phyloP scores from a whole-genome alignment of 2,888 invertebrate species.

The Eristalis arbustorum region DNA sequence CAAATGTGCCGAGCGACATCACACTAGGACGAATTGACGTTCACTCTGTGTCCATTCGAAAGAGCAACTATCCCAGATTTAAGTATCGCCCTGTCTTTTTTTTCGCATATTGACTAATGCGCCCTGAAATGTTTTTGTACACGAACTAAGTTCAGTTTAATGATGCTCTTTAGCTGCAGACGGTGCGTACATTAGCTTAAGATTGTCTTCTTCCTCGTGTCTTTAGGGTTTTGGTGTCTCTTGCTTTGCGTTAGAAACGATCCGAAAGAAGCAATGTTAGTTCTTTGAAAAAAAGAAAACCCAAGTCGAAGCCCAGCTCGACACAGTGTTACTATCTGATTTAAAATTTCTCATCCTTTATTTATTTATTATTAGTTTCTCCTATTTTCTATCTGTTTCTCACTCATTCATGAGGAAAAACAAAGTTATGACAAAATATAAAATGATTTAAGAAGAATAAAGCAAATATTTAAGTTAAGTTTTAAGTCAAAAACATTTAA shows the following conservation, averaged over 20 bases:
- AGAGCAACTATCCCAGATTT: no score
- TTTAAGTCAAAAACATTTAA: conserved; percentile 34
- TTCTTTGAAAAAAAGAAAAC: neutral
- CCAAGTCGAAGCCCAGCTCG: neutral
- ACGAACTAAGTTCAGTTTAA: no score
- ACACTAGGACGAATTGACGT: no score
- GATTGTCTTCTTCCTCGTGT: neutral
- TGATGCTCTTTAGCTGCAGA: neutral
- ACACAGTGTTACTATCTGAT: neutral
- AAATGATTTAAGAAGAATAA: conserved; percentile 10
- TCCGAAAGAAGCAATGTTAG: neutral
- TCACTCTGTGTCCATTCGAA: no score
- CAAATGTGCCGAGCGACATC: no score
- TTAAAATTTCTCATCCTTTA: neutral
- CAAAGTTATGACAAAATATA: neutral
- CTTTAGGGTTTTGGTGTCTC: neutral
- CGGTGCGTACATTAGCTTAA: neutral
- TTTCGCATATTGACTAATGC: no score
- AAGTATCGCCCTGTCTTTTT: no score
- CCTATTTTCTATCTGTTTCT: neutral
- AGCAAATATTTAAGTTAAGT: conserved; percentile 16
- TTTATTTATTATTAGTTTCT: neutral
- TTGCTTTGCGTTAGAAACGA: neutral
- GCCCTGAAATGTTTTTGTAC: no score
- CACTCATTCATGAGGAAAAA: neutral